Percentiles rank a stretch among this genome's conserved stretches.
These are phyloP conservation scores for Pantherophis vulpinus DNA, from an alignment of 2,797 vertebrate genomes.

Conservation along the genomic window DNA sequence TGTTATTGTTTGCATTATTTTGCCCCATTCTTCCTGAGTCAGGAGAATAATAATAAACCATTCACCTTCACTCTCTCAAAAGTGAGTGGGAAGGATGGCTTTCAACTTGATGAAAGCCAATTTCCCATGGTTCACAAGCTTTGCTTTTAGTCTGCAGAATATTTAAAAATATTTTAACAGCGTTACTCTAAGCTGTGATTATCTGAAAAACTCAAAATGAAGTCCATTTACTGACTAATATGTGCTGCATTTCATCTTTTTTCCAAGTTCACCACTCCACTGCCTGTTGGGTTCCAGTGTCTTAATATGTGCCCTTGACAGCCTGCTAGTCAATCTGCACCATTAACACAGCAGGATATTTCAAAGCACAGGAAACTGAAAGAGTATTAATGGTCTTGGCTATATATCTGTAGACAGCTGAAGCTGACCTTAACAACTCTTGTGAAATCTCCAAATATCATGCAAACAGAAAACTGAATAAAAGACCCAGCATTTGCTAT, in stretches of 20 bases:
- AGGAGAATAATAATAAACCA: neutral
- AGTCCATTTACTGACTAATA: constrained; percentile 26
- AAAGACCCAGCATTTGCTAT: constrained; percentile 8
- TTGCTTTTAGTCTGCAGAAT: constrained; percentile 28
- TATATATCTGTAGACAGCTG: constrained; percentile 28
- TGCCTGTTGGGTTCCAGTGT: constrained; percentile 29
- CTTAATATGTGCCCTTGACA: constrained; percentile 45
- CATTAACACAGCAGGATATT: neutral
- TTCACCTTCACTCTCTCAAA: neutral
- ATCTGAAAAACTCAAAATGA: constrained; percentile 46
- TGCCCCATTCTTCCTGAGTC: constrained; percentile 13
- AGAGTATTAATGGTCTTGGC: constrained; percentile 28
- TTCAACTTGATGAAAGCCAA: constrained; percentile 30
- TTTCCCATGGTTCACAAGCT: constrained; percentile 32
- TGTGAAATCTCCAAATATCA: neutral
- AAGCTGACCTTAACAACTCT: constrained; percentile 33
- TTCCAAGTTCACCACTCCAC: constrained; percentile 33
- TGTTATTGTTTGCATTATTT: neutral
- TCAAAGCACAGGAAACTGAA: constrained; percentile 28
- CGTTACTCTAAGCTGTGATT: constrained; percentile 48
- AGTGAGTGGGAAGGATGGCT: neutral
- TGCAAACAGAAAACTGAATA: neutral
- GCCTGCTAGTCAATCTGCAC: constrained; percentile 23
- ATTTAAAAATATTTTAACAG: constrained; percentile 44
- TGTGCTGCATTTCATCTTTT: constrained; percentile 34